phyloP scores from a whole-genome alignment of 2,888 invertebrate genomes.

The Orthonychiurus folsomi region DNA sequence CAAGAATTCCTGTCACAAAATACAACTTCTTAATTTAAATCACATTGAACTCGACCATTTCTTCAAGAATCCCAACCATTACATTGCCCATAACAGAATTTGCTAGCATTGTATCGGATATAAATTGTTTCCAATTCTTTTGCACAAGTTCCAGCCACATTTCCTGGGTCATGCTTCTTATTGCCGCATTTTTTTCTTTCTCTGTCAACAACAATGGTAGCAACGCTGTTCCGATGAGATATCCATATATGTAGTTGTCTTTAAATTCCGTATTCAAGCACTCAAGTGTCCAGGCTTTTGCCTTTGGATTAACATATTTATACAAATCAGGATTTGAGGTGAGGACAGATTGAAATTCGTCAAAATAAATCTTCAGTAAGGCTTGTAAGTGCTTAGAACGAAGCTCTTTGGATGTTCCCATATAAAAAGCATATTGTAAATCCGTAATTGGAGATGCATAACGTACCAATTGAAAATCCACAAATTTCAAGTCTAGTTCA shows the following conservation, averaged over 20 bases:
- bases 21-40: conserved; percentile 11
- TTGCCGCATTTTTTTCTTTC: background rate
- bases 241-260: conserved; percentile 32
- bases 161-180: too few species aligned
- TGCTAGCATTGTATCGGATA: conserved; percentile 21
- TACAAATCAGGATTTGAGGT: conserved; percentile 15
- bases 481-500: conserved; percentile 44
- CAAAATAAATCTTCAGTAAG: conserved; percentile 51
- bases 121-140: conserved; percentile 22
- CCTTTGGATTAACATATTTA: conserved; percentile 1
- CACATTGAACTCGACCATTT: conserved; percentile 24
- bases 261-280: conserved; percentile 38
- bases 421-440: conserved; percentile 51
- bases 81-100: conserved; percentile 21
- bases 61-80: conserved; percentile 32
- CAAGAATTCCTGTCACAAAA: too few species aligned
- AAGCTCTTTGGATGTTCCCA: conserved; percentile 49
- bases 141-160: conserved; percentile 5
- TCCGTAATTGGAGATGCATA: conserved; percentile 61
- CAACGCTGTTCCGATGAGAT: conserved; percentile 30
- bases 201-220: conserved; percentile 34
- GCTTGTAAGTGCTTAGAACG: conserved; percentile 48
- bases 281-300: conserved; percentile 28
- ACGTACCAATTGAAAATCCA: conserved; percentile 61
- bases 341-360: conserved; percentile 28